Evolutionary conservation across 2,113 vertebrate genomes (phyloP).

Genomic region (Bambusicola thoracicus): DNA sequence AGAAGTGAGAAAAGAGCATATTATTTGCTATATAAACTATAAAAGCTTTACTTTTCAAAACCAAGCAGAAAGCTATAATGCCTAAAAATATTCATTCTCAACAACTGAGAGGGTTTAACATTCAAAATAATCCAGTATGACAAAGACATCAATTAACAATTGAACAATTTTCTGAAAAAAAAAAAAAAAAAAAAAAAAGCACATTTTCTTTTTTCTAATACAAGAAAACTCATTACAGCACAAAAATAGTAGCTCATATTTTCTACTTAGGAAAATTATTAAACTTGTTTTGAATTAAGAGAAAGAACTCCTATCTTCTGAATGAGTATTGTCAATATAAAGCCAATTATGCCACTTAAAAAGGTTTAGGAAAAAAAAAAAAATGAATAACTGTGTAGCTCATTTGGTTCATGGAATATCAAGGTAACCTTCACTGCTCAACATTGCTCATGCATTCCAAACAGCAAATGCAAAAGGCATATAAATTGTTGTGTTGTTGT

Average conservation of each 20-base stretch:
- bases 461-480: background rate
- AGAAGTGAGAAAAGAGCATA: background rate
- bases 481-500: background rate
- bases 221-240: background rate
- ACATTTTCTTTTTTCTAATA: background rate
- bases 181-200: background rate
- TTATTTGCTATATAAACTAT: background rate
- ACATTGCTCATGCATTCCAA: background rate
- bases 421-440: background rate
- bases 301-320: background rate
- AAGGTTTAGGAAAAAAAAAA: background rate
- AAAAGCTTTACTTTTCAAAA: background rate
- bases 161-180: background rate
- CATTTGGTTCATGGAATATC: background rate
- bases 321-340: background rate
- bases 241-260: background rate
- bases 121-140: background rate
- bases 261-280: background rate
- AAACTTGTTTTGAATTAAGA: background rate
- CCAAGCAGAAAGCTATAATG: background rate
- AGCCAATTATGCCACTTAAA: background rate
- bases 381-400: background rate
- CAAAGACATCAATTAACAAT: background rate
- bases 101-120: background rate
- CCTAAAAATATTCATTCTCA: background rate